Base-by-base conservation (phyloP, 2,888 invertebrate genomes). In the Copidosoma aretas region DNA sequence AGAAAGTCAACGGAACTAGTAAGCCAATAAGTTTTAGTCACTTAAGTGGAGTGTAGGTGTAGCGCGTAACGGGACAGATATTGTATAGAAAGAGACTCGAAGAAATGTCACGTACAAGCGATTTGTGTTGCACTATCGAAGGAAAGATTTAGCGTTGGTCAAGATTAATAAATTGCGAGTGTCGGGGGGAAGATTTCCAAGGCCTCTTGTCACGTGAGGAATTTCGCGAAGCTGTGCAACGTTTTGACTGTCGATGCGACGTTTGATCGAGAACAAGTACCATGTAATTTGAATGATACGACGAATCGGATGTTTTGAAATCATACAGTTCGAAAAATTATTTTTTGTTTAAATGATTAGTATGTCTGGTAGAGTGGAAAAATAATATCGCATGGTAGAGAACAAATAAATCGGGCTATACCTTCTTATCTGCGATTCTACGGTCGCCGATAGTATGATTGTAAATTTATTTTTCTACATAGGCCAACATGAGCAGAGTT, bases 381-480 rank as follows among this genome's bases (percentile, higher is more conserved):
- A n/a, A n/a, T n/a, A n/a, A n/a, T 41, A 41, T 41, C 41, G 41
- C 14, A 41, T 8, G 14, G 14, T 10, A 41, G 8, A 14, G 14
- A 41, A 41, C 14, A 14, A 17, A 46, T 39, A 62, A 53, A 59
- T 32, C 67, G 67, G 67, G 67, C 67, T 68, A 63, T 63, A 68
- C 53, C 62, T 15, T 17, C 14, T 17, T 3, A 46, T 68, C 59
- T 53, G 46, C 59, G 46, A 54, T 22, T 68, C 32, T 71, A 73
- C 24, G 68, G 69, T 77, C 78, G 72, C 73, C 72, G 75, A 80
- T 75, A 77, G 32, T 32, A 32, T 32, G 32, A 32, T 32, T 32
- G 32, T 32, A 32, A 32, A 77, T 79, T 82, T 82, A 82, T 82
- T 82, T 82, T 82, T 82, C 77, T 82, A 81, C 77, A 75, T 73